Base-by-base conservation (phyloP, 2,888 invertebrate species). In the Melinaea menophilus region DNA sequence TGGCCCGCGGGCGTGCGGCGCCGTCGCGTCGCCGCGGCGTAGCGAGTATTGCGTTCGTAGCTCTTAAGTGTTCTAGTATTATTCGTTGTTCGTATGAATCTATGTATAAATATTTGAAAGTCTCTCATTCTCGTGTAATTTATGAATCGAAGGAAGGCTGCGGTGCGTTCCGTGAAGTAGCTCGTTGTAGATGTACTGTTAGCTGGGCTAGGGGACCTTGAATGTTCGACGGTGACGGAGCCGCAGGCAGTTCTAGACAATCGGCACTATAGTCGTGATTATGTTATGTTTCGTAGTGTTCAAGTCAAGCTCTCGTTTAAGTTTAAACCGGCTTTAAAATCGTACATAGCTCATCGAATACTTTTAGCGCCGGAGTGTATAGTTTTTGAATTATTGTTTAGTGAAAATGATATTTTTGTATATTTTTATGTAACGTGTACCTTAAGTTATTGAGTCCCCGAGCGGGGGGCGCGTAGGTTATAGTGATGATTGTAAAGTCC, bases 171-270 rank as follows among this genome's bases (percentile, higher is more conserved):
- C 84, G 80, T 85, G 83, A 81, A 85, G 83, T 89, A 89, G 90
- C 86, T 88, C 88, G 87, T 86, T 84, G 87, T 90, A 90, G 89
- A 85, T 86, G 86, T 80, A 88, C 85, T 85, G 82, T 90, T 90
- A 90, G 90, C 90, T 90, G 90, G 91, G 89, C 90, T 88, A 88
- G 91, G 91, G 90, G 90, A 90, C 91, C 90, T 90, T 88, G 88
- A 87, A 88, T 88, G 87, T 88, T 86, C 81, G 77, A 77, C 80
- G 84, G 82, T 79, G 83, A 84, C 78, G 82, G 78, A 82, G 88
- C 86, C 88, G 81, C 89, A 82, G 86, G 86, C 90, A 90, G 89
- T 90, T 88, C 88, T 89, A 79, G 89, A 90, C 90, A 89, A 90
- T 90, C 89, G 89, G 85, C 90, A 88, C 90, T 89, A 87, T 89